These are phyloP conservation scores for Psammodynastes pulverulentus DNA, from an alignment of 2,113 vertebrate genomes.

Conservation along the genomic window DNA sequence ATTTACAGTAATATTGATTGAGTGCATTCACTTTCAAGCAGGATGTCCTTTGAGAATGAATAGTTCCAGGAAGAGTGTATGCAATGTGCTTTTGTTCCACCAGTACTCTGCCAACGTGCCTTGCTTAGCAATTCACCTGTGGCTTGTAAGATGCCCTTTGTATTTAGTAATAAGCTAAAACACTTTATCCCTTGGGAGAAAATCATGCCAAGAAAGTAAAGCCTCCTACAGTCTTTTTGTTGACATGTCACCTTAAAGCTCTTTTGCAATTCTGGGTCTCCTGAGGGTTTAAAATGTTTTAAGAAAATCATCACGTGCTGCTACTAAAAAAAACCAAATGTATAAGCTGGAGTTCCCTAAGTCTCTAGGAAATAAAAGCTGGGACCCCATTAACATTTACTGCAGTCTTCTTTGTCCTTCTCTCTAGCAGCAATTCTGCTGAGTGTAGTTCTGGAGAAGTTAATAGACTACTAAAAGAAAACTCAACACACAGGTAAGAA, in stretches of 20 bases:
- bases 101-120: not conserved
- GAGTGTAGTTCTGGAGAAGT: not conserved
- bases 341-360: slow-evolving; percentile 36
- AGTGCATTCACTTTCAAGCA: not conserved
- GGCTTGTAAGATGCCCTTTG: not conserved
- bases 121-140: not conserved
- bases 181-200: slow-evolving; percentile 54
- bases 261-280: slow-evolving; percentile 59
- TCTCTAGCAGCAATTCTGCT: not conserved
- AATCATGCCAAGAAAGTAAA: not conserved
- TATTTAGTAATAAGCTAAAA: slow-evolving; percentile 59
- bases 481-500: slow-evolving; percentile 30
- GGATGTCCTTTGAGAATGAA: not conserved
- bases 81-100: not conserved
- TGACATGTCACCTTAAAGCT: slow-evolving; percentile 52
- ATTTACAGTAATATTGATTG: not conserved
- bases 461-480: not conserved
- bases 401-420: not conserved
- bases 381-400: not conserved
- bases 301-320: slow-evolving; percentile 59
- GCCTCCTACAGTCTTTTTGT: slow-evolving; percentile 39
- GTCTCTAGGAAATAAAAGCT: not conserved
- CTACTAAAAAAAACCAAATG: slow-evolving; percentile 50
- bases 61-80: not conserved
- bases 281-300: slow-evolving; percentile 54